These are phyloP conservation scores for Pitta sordida DNA, from an alignment of 2,113 vertebrate species.

Conservation along the genomic window DNA sequence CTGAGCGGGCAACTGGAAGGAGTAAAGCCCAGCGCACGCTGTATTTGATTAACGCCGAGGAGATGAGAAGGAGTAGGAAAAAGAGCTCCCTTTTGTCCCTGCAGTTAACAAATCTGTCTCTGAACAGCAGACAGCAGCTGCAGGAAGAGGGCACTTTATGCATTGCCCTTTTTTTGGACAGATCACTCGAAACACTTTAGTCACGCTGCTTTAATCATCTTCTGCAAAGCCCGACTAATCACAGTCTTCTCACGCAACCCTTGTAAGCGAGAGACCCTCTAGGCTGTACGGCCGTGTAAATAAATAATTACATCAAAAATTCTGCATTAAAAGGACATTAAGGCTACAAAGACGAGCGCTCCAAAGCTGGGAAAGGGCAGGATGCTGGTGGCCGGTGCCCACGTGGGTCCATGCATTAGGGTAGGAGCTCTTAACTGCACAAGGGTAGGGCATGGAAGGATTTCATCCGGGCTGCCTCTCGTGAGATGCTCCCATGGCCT, in stretches of 20 bases:
- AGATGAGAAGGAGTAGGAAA: not conserved
- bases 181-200: slow-evolving; percentile 40
- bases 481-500: not conserved
- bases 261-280: not conserved
- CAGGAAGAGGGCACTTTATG: slow-evolving; percentile 47
- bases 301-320: slow-evolving; percentile 50
- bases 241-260: slow-evolving; percentile 16
- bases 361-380: not conserved
- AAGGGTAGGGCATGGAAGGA: not conserved
- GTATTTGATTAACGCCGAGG: not conserved
- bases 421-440: not conserved
- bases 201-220: slow-evolving; percentile 44
- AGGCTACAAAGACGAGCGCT: not conserved
- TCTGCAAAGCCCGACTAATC: slow-evolving; percentile 14
- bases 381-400: not conserved
- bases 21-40: not conserved
- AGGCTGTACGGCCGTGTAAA: slow-evolving; percentile 32
- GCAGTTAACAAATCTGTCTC: slow-evolving; percentile 37
- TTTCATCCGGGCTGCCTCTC: not conserved
- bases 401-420: not conserved
- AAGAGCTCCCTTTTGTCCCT: slow-evolving; percentile 26
- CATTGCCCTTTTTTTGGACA: slow-evolving; percentile 5
- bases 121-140: slow-evolving; percentile 34
- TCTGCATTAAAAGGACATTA: slow-evolving; percentile 25
- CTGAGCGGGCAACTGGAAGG: slow-evolving; percentile 32